These are phyloP conservation scores for Butorides virescens DNA, from an alignment of 2,113 vertebrate species.

Conservation along the genomic window DNA sequence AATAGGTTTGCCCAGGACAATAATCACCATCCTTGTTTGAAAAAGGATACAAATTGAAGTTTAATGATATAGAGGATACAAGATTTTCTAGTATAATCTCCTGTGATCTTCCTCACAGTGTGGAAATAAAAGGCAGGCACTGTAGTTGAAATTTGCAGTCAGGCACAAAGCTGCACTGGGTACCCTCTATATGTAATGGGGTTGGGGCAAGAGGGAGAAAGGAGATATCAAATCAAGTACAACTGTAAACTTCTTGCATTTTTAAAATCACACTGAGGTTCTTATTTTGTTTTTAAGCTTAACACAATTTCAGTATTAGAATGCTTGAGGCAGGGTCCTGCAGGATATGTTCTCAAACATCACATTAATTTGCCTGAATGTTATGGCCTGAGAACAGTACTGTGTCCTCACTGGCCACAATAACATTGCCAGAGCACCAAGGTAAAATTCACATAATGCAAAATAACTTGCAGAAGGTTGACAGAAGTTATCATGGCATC, in stretches of 20 bases:
- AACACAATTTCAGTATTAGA: not conserved
- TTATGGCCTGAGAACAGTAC: not conserved
- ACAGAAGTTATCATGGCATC: not conserved
- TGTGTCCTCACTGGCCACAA: not conserved
- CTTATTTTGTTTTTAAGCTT: not conserved
- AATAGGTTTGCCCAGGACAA: not conserved
- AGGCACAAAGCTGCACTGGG: not conserved
- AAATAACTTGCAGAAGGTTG: not conserved
- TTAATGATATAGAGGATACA: not conserved
- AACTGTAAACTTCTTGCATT: not conserved
- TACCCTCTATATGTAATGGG: too few relatives aligned
- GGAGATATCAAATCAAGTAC: not conserved
- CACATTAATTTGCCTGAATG: not conserved
- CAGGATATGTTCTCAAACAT: not conserved
- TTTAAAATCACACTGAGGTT: not conserved
- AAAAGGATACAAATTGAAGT: not conserved
- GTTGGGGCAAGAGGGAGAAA: not conserved
- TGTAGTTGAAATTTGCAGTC: not conserved
- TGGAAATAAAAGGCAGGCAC: not conserved
- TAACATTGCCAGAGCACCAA: not conserved
- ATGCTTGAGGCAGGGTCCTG: not conserved
- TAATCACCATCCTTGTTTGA: not conserved
- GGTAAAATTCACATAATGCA: not conserved
- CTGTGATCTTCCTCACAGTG: not conserved
- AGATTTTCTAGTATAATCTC: not conserved